phyloP scores from a whole-genome alignment of 2,888 invertebrate species.

The Cloeon dipterum region DNA sequence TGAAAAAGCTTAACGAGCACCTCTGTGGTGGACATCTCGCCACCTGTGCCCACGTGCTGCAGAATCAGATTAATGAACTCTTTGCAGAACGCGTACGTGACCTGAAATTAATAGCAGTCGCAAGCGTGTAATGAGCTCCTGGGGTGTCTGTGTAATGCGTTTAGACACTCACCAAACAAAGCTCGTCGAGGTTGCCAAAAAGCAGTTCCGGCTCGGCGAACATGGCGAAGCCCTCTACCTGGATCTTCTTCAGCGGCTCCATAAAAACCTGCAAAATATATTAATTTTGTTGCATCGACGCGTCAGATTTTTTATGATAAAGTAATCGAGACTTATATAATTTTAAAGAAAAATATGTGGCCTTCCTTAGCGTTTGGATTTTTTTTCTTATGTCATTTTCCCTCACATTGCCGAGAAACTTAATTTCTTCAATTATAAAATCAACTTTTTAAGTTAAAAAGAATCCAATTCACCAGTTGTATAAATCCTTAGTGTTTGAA shows the following conservation, averaged over 20 bases:
- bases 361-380: too few relatives aligned
- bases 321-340: too few relatives aligned
- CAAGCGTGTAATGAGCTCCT: background rate
- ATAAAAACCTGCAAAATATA: conserved; percentile 27
- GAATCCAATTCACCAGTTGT: too few relatives aligned
- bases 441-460: too few relatives aligned
- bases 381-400: too few relatives aligned
- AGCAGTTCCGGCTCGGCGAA: conserved; percentile 34
- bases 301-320: too few relatives aligned
- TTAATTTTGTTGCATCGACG: too few relatives aligned
- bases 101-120: conserved; percentile 14
- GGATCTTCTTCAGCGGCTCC: conserved; percentile 35
- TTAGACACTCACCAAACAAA: conserved; percentile 29
- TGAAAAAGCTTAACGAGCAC: conserved; percentile 29
- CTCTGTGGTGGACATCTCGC: conserved; percentile 24
- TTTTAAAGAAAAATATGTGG: too few relatives aligned
- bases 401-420: too few relatives aligned
- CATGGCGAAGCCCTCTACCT: conserved; percentile 36
- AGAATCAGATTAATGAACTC: conserved; percentile 26
- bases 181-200: conserved; percentile 33
- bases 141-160: too few relatives aligned
- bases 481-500: too few relatives aligned
- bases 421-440: too few relatives aligned
- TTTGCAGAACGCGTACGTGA: conserved; percentile 31
- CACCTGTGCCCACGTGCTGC: conserved; percentile 19